These are phyloP conservation scores for Nephrotoma appendiculata DNA, from an alignment of 2,888 invertebrate genomes.

Conservation along the genomic window DNA sequence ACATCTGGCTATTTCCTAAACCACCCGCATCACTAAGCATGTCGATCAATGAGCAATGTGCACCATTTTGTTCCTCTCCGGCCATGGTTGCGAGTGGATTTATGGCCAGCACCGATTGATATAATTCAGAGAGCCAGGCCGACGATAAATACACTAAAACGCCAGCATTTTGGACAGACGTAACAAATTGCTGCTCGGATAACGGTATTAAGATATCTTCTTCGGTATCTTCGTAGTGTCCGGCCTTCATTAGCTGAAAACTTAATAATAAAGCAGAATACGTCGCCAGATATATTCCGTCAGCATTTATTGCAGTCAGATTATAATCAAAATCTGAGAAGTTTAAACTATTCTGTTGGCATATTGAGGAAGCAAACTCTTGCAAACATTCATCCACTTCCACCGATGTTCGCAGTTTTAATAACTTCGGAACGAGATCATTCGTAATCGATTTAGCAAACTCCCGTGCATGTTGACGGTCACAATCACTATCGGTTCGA, in stretches of 20 bases:
- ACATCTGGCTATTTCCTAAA: conserved; percentile 63
- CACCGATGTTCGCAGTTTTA: conserved; percentile 62
- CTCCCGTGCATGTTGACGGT: conserved; percentile 72
- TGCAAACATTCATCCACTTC: conserved; percentile 85
- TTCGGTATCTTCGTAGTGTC: conserved; percentile 51
- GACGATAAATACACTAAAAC: conserved; percentile 86
- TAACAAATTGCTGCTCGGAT: conserved; percentile 79
- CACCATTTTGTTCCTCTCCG: conserved; percentile 22
- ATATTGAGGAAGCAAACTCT: conserved; percentile 82
- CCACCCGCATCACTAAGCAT: conserved; percentile 63
- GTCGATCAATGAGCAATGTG: conserved; percentile 29
- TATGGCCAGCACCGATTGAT: conserved; percentile 66
- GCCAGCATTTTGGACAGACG: conserved; percentile 83
- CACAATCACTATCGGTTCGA: conserved; percentile 57
- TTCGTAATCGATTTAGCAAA: conserved; percentile 64
- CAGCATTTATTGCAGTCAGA: conserved; percentile 71
- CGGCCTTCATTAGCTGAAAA: conserved; percentile 58
- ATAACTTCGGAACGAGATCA: conserved; percentile 60
- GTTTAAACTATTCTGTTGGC: conserved; percentile 49
- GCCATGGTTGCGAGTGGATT: conserved; percentile 27
- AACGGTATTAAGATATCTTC: conserved; percentile 37
- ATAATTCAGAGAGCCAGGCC: conserved; percentile 85
- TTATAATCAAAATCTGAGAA: conserved; percentile 39
- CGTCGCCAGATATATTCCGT: conserved; percentile 84
- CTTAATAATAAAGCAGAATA: conserved; percentile 74